Percentiles rank a stretch among this genome's conserved stretches.
These are phyloP conservation scores for Oreotrochilus melanogaster DNA, from an alignment of 2,113 vertebrate genomes.

Conservation along the genomic window DNA sequence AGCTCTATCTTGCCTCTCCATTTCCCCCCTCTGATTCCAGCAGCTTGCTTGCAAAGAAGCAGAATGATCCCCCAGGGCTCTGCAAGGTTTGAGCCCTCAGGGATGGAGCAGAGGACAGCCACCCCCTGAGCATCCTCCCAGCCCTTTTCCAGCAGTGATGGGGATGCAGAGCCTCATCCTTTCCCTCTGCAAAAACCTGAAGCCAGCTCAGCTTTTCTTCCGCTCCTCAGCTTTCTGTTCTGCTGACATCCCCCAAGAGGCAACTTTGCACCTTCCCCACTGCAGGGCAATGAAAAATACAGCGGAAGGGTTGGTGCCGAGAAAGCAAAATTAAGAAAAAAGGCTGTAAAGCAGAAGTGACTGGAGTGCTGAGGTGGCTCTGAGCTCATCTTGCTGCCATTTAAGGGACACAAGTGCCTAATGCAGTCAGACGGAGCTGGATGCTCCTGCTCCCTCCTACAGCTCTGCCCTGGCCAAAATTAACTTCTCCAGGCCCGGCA, in stretches of 20 bases:
- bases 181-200: background rate
- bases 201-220: slow-evolving; percentile 23
- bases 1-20: background rate
- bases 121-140: background rate
- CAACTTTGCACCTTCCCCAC: background rate
- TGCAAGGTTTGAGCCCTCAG: background rate
- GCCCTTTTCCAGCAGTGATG: background rate
- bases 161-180: background rate
- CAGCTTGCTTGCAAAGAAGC: background rate
- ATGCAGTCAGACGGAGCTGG: background rate
- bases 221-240: rapidly evolving
- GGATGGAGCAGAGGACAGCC: background rate
- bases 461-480: background rate
- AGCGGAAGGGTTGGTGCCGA: background rate
- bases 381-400: rapidly evolving
- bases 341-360: slow-evolving; percentile 1
- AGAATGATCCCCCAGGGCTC: background rate
- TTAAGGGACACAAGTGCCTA: background rate
- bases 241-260: background rate
- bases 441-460: background rate
- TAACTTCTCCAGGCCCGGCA: background rate
- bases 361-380: slow-evolving; percentile 35
- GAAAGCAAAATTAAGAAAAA: background rate
- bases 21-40: background rate
- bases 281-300: background rate